Evolutionary conservation across 1,140 invertebrate species (phyloP).

Genomic region (Sarcophaga peregrina): DNA sequence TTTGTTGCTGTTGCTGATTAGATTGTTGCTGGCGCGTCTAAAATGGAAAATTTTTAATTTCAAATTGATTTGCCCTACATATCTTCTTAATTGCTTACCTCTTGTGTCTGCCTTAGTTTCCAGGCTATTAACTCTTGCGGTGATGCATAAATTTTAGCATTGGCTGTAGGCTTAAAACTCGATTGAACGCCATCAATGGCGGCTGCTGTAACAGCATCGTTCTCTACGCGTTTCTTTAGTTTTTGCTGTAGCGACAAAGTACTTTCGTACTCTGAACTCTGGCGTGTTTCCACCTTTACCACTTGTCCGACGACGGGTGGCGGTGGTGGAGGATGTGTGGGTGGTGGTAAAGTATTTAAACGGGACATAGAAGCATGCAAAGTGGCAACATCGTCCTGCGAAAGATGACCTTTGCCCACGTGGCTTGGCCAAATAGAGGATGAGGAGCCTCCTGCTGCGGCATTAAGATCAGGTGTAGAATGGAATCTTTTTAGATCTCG

Average conservation of each 20-base stretch:
- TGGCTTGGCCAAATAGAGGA: slow-evolving; percentile 63
- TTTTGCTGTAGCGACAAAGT: slow-evolving; percentile 63
- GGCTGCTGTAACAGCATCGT: slow-evolving; percentile 60
- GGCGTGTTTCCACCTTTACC: slow-evolving; percentile 77
- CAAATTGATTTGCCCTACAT: not conserved
- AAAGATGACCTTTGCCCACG: slow-evolving; percentile 73
- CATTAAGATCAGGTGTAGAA: slow-evolving; percentile 83
- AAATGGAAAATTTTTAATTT: slow-evolving; percentile 13
- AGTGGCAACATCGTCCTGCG: slow-evolving; percentile 81
- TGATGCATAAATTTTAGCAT: slow-evolving; percentile 88
- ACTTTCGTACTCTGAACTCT: slow-evolving; percentile 64
- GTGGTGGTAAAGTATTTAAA: slow-evolving; percentile 71
- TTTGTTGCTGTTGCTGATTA: slow-evolving; percentile 66
- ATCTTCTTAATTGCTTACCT: slow-evolving; percentile 46
- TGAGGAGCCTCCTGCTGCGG: slow-evolving; percentile 56
- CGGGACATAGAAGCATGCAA: slow-evolving; percentile 64
- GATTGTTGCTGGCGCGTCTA: slow-evolving; percentile 46
- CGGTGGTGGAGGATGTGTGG: slow-evolving; percentile 77
- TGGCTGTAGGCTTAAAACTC: slow-evolving; percentile 85
- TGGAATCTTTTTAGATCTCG: slow-evolving; percentile 82
- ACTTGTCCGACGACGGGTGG: slow-evolving; percentile 78
- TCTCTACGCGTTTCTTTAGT: slow-evolving; percentile 60
- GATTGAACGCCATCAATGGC: slow-evolving; percentile 74
- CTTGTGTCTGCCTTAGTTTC: slow-evolving; percentile 56
- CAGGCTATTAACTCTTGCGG: slow-evolving; percentile 86